Evolutionary conservation across 2,113 vertebrate species (phyloP), one percentile per base, ranked within the genome.

Genomic region (Danionella cerebrum): DNA sequence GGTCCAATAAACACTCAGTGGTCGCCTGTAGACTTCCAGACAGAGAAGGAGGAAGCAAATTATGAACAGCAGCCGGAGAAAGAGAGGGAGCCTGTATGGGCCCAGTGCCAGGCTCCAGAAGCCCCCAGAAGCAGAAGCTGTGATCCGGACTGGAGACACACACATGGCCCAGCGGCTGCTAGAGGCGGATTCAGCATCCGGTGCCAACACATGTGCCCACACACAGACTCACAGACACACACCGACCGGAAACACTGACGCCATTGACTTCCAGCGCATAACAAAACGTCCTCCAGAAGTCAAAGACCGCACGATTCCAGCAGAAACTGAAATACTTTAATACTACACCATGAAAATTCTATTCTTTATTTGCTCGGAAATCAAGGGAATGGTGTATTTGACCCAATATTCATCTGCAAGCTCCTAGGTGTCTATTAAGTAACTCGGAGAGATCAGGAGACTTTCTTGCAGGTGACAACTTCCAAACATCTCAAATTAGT

Each of bases 71-170:
- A 71, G 80, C 73, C 72, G 79, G 72, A 74, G 55, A 22, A 41
- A 50, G 67, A 70, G 60, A 45, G 53, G 75, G 80, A 80, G 72
- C 72, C 42, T 16, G 48, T 50, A 67, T 18, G 66, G 29, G 67
- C 71, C 29, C 68, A 71, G 79, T 81, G 81, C 83, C 82, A 84
- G 74, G 0, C 35, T 79, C 79, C 82, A 77, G 82, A 78, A 38
- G 5, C 69, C 60, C 22, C 60, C 47, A 69, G 39, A 65, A 66
- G 55, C 29, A 33, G 29, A 33, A 33, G 5, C 29, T 6, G 9
- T 6, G 5, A 33, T 9, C 5, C 29, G 9, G 29, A 70, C 73
- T 79, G 78, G 77, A 83, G 76, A 80, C 76, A 74, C 44, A 74
- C 69, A 75, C 60, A n/a, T n/a, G n/a, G 69, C 29, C 71, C 74